Evolutionary conservation across 2,888 invertebrate species (phyloP), one percentile per base, ranked within the genome.

Genomic region (Drosophila glabriapex): DNA sequence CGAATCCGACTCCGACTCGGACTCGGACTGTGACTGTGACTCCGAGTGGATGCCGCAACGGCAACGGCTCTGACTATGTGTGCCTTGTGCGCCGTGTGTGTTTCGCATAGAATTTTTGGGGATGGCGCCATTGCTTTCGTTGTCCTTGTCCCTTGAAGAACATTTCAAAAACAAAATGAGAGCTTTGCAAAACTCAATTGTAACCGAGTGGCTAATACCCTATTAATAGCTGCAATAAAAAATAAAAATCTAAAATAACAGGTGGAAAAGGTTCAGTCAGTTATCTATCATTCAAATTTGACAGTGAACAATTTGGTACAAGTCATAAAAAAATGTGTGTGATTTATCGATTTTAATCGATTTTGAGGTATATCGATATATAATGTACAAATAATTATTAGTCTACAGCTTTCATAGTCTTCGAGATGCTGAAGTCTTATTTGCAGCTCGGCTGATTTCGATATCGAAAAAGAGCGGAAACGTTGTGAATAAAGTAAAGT

Each of bases 71-170:
- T 43, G 62, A 7, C 53, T 53, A 41, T 58, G 37, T 25, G 54
- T 12, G 68, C 66, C 67, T 76, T 68, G 68, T 16, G 22, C 22
- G 46, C 9, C 46, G 7, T 25, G 25, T 46, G 25, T 72, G 68
- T 77, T 77, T 54, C 56, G 37, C 61, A 69, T 69, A 73, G 67
- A 59, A 55, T 62, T 69, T 71, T 73, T 73, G 73, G 65, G 78
- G 78, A 73, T 68, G 70, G 53, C 54, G 70, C 68, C 59, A 63
- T 62, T 49, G 68, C 56, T 70, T 56, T 62, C 61, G 50, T 63
- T 61, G 50, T 28, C 55, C 31, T 64, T 59, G 31, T 53, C 43
- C 58, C 58, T 58, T 58, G 29, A 58, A 58, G 58, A 58, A 58
- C 41, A 16, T 60, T 25, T 39, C 14, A 46, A 49, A 16, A 33